Conservation (phyloP, 2,113 vertebrate species). For the Barbus barbus region DNA sequence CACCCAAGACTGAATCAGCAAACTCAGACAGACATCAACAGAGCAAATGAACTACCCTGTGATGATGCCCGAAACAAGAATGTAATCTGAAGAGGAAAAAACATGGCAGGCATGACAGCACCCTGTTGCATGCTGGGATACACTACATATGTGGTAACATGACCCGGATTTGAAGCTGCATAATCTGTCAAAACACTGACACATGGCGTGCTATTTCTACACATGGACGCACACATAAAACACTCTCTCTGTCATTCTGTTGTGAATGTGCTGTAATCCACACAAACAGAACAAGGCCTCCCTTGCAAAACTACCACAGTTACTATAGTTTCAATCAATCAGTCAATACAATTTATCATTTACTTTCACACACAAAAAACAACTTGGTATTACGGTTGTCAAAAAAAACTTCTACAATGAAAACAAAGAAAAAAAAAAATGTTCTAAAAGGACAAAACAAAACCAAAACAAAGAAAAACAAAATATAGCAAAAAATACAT, state of each 20-base stretch:
- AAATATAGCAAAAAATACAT: too few species aligned
- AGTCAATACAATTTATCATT: too few species aligned
- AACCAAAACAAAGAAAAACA: too few species aligned
- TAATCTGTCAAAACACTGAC: slow-evolving; percentile 24
- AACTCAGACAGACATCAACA: not conserved
- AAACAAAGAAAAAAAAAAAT: too few species aligned
- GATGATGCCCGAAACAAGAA: slow-evolving; percentile 1
- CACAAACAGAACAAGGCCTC: not conserved
- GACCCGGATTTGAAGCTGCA: slow-evolving; percentile 13
- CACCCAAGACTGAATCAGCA: not conserved
- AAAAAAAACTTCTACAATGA: too few species aligned
- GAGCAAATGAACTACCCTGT: not conserved
- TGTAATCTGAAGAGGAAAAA: not conserved
- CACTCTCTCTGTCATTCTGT: not conserved
- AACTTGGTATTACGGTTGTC: too few species aligned
- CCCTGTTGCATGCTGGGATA: slow-evolving; percentile 24
- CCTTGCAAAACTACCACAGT: not conserved
- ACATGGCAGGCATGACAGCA: not conserved
- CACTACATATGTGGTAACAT: slow-evolving; percentile 20
- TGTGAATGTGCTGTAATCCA: not conserved
- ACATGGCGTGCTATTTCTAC: slow-evolving; percentile 9
- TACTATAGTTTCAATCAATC: not conserved
- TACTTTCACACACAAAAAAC: too few species aligned
- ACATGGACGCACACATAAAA: not conserved
- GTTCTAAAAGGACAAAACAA: too few species aligned